Conservation (phyloP, 2,113 vertebrate genomes). For the Callocephalon fimbriatum region DNA sequence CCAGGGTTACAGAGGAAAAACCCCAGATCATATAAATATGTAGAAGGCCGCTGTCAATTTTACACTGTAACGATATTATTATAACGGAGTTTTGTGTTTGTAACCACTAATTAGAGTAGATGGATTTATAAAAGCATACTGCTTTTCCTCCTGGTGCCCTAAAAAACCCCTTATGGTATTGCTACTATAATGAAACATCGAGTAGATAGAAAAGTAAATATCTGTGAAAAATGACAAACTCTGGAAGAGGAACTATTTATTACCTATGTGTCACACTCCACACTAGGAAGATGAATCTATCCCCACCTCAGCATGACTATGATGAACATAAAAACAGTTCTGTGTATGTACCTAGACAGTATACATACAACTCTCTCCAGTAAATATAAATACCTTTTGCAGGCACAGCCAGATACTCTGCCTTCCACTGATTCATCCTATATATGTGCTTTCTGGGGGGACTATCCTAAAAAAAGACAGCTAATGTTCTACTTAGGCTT, state of each 20-base stretch:
- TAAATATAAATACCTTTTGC: neutral
- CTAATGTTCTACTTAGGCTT: neutral
- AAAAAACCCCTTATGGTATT: neutral
- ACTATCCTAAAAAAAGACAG: neutral
- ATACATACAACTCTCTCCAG: neutral
- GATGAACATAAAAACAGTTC: neutral
- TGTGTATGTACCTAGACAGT: neutral
- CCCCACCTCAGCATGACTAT: neutral
- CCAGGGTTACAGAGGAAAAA: neutral
- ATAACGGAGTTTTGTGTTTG: neutral
- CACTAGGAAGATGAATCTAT: neutral
- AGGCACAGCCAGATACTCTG: neutral
- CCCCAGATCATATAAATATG: neutral
- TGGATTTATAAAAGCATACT: neutral
- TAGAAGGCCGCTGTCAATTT: neutral
- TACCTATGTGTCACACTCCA: neutral
- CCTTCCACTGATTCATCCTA: neutral
- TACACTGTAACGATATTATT: neutral
- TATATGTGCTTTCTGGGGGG: fast-evolving
- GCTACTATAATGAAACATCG: neutral
- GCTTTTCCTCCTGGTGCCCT: neutral
- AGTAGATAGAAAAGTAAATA: neutral
- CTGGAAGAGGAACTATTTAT: neutral
- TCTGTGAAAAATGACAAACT: neutral
- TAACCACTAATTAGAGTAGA: neutral